Conservation (phyloP, 2,797 vertebrate species). For the Tiaroga cobitis region DNA sequence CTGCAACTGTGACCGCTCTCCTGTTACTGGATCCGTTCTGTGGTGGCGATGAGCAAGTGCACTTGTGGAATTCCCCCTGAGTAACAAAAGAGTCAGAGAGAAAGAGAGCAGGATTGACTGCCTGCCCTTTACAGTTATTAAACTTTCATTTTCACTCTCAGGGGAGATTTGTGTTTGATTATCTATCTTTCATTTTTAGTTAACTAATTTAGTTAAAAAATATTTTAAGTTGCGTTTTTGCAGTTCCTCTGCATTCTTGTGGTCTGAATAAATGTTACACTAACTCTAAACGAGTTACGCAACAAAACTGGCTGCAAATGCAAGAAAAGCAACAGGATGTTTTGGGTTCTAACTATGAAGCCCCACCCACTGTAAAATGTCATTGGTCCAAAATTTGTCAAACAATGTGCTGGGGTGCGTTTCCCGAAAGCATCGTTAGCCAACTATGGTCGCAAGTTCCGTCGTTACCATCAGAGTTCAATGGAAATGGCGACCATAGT, state of each 20-base stretch:
- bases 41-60: conserved; percentile 13
- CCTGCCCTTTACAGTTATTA: neutral
- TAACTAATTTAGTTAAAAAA: neutral
- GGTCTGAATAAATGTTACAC: neutral
- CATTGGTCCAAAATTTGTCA: neutral
- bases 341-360: neutral
- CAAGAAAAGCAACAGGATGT: neutral
- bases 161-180: neutral
- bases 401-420: too few species aligned
- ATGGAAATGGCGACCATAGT: too few species aligned
- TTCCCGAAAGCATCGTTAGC: too few species aligned
- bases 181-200: conserved; percentile 5
- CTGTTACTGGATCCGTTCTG: conserved; percentile 23
- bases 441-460: too few species aligned
- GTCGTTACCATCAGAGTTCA: too few species aligned
- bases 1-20: conserved; percentile 67
- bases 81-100: conserved; percentile 5
- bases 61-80: conserved; percentile 45
- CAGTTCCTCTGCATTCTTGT: neutral
- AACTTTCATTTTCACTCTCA: conserved; percentile 38
- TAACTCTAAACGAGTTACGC: neutral
- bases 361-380: neutral
- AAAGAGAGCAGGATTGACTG: conserved; percentile 15
- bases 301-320: neutral
- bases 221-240: neutral